Evolutionary conservation across 2,797 vertebrate species (phyloP), one percentile per base, ranked within the genome.

Genomic region (Tadarida brasiliensis): DNA sequence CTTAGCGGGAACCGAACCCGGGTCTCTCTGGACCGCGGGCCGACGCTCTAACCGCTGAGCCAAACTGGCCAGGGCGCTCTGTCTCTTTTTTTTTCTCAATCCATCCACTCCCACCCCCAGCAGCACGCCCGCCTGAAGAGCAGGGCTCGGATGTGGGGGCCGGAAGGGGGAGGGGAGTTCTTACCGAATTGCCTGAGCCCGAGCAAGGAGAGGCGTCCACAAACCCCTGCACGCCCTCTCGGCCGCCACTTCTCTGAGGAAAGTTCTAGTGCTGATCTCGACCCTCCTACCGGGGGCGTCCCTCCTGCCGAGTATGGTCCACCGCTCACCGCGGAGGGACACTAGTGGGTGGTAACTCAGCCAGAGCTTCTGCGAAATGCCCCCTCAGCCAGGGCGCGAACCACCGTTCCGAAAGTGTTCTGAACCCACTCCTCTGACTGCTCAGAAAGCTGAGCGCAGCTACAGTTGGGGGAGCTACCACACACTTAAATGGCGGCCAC

Each of bases 91-190:
- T 67, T 67, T 33, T 1, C 56, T 19, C 65, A 67, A 33, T 33
- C n/a, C 30, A 7, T 33, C n/a, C 3, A 8, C 16, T 30, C 63
- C 16, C 65, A n/a, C 63, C n/a, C 30, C 63, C 63, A 49, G 7
- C 30, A 67, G 30, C 19, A 33, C 30, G n/a, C n/a, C 65, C n/a
- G 30, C n/a, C 65, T 1, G 65, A 77, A 57, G 74, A 78, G 49
- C 51, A 33, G 51, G n/a, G 51, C 76, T 56, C 35, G 15, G n/a
- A 24, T 56, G 76, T 56, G 49, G 76, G n/a, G n/a, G 7, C 20
- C 4, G 22, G 30, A 17, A 14, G 30, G 12, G 4, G 28, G 28
- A 16, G 11, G n/a, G 28, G 1, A 1, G 2, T 2, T 49, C 30
- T 80, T 19, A 7, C 15, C 1, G 0, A 9, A 5, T 30, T 59